Percentiles rank a stretch among this genome's conserved stretches.
phyloP scores from a whole-genome alignment of 2,888 invertebrate species.

The Gisinianus flammeolus region DNA sequence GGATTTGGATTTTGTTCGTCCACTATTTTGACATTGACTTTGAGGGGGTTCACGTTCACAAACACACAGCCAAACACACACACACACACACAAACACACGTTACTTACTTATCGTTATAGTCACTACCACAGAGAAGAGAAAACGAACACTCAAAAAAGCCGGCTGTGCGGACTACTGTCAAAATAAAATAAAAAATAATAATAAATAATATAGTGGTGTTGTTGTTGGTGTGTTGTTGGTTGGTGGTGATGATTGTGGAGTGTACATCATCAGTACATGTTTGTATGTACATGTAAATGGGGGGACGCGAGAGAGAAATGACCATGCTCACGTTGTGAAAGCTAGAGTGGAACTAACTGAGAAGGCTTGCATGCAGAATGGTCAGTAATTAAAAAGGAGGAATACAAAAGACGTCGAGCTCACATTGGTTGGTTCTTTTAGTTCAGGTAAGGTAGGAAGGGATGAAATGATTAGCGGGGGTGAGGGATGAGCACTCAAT shows the following conservation, averaged over 20 bases:
- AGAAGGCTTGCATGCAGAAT: slow-evolving; percentile 52
- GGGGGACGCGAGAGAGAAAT: neutral
- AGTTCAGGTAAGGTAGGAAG: slow-evolving; percentile 43
- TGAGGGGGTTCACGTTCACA: neutral
- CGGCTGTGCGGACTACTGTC: too few species aligned
- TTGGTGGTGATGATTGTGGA: neutral
- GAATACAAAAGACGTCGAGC: slow-evolving; percentile 55
- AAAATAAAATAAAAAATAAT: too few species aligned
- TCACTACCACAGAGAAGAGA: too few species aligned
- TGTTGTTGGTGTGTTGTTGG: too few species aligned
- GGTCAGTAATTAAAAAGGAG: slow-evolving; percentile 59
- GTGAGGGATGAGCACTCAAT: slow-evolving; percentile 38
- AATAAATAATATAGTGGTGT: too few species aligned
- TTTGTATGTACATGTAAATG: neutral
- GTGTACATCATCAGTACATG: neutral
- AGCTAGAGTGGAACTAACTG: slow-evolving; percentile 34
- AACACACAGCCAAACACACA: neutral
- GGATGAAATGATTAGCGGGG: slow-evolving; percentile 46
- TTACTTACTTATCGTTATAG: too few species aligned
- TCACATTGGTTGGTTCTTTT: slow-evolving; percentile 55
- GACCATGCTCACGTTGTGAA: slow-evolving; percentile 31
- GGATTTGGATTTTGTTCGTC: too few species aligned
- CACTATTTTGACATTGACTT: too few species aligned
- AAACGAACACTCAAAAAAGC: too few species aligned
- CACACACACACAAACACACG: slow-evolving; percentile 1